These are phyloP conservation scores for Diorhabda carinulata DNA, from an alignment of 1,140 invertebrate species.

Conservation along the genomic window DNA sequence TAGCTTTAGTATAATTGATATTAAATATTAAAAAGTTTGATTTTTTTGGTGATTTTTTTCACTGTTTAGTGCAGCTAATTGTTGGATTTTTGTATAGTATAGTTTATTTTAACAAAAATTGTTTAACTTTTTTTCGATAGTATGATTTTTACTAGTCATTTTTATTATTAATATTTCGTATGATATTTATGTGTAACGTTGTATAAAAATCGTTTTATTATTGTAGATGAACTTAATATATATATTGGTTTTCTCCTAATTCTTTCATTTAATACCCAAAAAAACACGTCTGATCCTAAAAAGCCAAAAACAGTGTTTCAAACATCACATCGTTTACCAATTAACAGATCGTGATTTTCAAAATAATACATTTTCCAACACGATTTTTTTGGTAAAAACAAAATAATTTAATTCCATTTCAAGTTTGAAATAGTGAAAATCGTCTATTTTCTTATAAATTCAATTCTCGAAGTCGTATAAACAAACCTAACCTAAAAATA, in stretches of 20 bases:
- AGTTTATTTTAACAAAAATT: constrained; percentile 42
- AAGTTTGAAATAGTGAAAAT: too few relatives aligned
- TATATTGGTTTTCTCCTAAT: constrained; percentile 32
- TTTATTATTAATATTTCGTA: constrained; percentile 34
- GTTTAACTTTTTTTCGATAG: constrained; percentile 26
- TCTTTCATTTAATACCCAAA: not conserved
- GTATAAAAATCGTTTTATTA: constrained; percentile 42
- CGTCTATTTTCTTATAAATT: too few relatives aligned
- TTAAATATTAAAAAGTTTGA: constrained; percentile 13
- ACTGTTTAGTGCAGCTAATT: constrained; percentile 32
- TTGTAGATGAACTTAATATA: constrained; percentile 29
- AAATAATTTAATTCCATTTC: too few relatives aligned
- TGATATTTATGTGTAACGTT: constrained; percentile 38
- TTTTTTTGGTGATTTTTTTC: constrained; percentile 24
- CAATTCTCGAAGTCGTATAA: too few relatives aligned
- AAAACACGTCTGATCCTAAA: too few relatives aligned
- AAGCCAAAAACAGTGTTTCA: too few relatives aligned
- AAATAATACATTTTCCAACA: too few relatives aligned
- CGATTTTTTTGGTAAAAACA: too few relatives aligned
- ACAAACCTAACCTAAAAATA: too few relatives aligned
- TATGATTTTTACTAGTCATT: constrained; percentile 44
- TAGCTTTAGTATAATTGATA: constrained; percentile 20
- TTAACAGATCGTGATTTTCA: too few relatives aligned
- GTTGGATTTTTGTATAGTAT: constrained; percentile 40
- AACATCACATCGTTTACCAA: too few relatives aligned